Evolutionary conservation across 2,113 vertebrate genomes (phyloP).

Genomic region (Tautogolabrus adspersus): DNA sequence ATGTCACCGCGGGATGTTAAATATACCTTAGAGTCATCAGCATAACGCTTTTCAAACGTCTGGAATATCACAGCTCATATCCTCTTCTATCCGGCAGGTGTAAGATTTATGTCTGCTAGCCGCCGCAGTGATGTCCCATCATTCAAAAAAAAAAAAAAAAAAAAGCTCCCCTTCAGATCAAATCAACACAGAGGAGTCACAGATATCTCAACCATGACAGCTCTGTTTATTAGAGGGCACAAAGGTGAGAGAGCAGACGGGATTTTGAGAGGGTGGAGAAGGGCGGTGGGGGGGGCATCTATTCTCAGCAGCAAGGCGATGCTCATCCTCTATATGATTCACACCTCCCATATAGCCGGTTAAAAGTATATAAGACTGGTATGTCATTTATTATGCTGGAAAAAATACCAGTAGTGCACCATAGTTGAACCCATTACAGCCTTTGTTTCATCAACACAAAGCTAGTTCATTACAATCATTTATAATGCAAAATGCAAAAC

Average conservation of each 20-base stretch:
- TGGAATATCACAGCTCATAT: not conserved
- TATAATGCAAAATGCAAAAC: not conserved
- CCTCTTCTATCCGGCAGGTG: constrained; percentile 43
- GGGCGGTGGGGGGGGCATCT: constrained; percentile 17
- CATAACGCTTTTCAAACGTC: constrained; percentile 22
- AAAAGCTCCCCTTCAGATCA: constrained; percentile 52
- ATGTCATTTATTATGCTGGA: not conserved
- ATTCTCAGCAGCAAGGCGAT: constrained; percentile 62
- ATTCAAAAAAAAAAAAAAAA: constrained; percentile 36
- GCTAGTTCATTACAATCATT: not conserved
- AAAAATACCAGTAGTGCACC: not conserved
- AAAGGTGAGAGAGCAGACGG: constrained; percentile 62
- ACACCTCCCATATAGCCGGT: constrained; percentile 44
- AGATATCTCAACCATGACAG: constrained; percentile 64
- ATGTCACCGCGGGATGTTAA: constrained; percentile 17
- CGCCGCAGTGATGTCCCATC: constrained; percentile 35
- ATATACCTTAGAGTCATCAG: constrained; percentile 39
- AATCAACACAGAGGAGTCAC: constrained; percentile 52
- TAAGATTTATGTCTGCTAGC: constrained; percentile 42
- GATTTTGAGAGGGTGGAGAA: constrained; percentile 28
- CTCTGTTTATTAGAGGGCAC: constrained; percentile 70
- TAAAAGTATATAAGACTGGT: constrained; percentile 7
- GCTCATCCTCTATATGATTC: constrained; percentile 60
- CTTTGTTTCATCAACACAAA: too few relatives aligned
- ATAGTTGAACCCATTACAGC: too few relatives aligned